Percentiles rank a stretch among this genome's conserved stretches.
phyloP scores from a whole-genome alignment of 2,797 vertebrate genomes.

The Novumbra hubbsi region DNA sequence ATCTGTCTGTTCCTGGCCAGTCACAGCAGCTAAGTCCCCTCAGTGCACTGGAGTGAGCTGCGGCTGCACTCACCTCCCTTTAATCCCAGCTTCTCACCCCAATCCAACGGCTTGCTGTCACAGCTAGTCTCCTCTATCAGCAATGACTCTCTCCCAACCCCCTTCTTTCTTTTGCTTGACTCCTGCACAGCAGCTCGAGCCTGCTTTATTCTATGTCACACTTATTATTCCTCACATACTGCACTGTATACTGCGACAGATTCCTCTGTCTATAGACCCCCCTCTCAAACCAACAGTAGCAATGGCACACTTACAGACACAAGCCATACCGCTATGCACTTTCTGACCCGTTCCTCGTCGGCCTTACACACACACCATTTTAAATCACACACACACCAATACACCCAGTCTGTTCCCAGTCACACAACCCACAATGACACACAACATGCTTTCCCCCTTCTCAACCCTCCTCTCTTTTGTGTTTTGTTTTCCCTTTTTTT shows the following conservation, averaged over 20 bases:
- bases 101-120: not conserved
- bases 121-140: constrained; percentile 1
- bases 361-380: not conserved
- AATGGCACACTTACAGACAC: not conserved
- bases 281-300: not conserved
- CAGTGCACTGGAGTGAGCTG: constrained; percentile 9
- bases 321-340: not conserved
- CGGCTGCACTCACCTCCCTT: constrained; percentile 11
- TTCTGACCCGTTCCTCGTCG: not conserved
- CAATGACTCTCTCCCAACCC: not conserved
- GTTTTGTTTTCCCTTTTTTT: not conserved
- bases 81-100: constrained; percentile 18
- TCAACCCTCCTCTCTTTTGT: not conserved
- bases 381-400: too few relatives aligned
- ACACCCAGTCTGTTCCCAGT: not conserved
- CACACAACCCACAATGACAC: not conserved
- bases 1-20: constrained; percentile 2
- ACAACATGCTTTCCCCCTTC: not conserved
- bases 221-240: not conserved
- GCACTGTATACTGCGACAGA: not conserved
- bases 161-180: not conserved
- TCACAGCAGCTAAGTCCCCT: not conserved
- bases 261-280: not conserved
- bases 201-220: not conserved
- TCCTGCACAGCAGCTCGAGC: not conserved